phyloP scores from a whole-genome alignment of 2,888 invertebrate species.

The Volucella inflata region DNA sequence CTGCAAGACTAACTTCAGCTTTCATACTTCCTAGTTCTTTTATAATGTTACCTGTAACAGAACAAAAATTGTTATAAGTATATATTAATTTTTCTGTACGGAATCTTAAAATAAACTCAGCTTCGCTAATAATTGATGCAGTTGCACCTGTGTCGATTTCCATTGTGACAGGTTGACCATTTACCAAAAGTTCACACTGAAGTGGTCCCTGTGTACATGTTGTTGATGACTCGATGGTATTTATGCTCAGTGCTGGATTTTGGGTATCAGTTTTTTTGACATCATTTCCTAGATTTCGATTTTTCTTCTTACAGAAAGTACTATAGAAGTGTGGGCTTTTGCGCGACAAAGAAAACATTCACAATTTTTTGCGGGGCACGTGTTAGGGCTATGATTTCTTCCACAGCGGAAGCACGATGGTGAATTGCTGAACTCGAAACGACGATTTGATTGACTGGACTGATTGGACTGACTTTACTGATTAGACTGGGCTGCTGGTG shows the following conservation, averaged over 20 bases:
- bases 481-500: no score
- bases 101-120: not conserved
- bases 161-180: constrained; percentile 17
- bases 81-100: constrained; percentile 13
- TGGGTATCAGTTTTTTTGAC: not conserved
- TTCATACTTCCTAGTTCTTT: constrained; percentile 17
- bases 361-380: no score
- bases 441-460: no score
- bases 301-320: not conserved
- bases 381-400: no score
- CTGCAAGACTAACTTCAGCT: not conserved
- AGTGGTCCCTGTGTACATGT: constrained; percentile 11
- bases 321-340: constrained; percentile 17
- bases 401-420: no score
- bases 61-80: not conserved
- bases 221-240: constrained; percentile 16
- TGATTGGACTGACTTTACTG: no score
- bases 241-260: not conserved
- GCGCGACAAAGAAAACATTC: no score
- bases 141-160: constrained; percentile 21
- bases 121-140: constrained; percentile 29
- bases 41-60: constrained; percentile 8
- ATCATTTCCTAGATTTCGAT: not conserved
- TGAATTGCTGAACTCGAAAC: no score
- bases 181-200: not conserved